Evolutionary conservation across 92 coral and sea anemone genomes (phyloP).

Genomic region (Heliopora coerulea): DNA sequence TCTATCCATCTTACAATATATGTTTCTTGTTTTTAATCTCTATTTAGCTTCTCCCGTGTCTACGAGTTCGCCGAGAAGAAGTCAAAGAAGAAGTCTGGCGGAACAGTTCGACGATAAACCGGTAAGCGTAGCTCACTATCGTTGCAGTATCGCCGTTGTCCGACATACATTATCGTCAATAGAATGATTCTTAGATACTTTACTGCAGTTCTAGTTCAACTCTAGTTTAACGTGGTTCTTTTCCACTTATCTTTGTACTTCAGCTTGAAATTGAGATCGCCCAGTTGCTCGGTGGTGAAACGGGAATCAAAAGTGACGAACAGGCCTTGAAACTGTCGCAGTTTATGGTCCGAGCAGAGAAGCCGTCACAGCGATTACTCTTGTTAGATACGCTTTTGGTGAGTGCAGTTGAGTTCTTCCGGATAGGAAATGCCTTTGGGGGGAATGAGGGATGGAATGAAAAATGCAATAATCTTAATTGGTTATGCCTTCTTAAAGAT

Average conservation of each 20-base stretch:
- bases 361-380: slow-evolving; percentile 78
- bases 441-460: no score
- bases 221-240: no score
- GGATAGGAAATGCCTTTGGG: no score
- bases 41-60: slow-evolving; percentile 57
- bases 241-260: neutral
- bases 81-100: slow-evolving; percentile 71
- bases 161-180: no score
- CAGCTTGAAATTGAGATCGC: slow-evolving; percentile 93
- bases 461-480: no score
- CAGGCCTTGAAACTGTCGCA: slow-evolving; percentile 90
- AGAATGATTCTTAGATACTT: no score
- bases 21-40: neutral
- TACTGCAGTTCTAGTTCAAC: no score
- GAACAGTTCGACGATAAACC: slow-evolving; percentile 90
- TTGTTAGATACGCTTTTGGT: slow-evolving; percentile 86
- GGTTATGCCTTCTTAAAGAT: no score
- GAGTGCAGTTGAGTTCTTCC: neutral
- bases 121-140: no score
- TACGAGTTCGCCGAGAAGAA: slow-evolving; percentile 62
- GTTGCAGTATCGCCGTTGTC: no score
- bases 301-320: slow-evolving; percentile 72
- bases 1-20: neutral
- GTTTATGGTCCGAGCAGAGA: slow-evolving; percentile 93
- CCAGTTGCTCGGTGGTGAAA: slow-evolving; percentile 72